Evolutionary conservation across 1,140 invertebrate genomes (phyloP), one percentile per base, ranked within the genome.

Genomic region (Hylyphantes graminicola): DNA sequence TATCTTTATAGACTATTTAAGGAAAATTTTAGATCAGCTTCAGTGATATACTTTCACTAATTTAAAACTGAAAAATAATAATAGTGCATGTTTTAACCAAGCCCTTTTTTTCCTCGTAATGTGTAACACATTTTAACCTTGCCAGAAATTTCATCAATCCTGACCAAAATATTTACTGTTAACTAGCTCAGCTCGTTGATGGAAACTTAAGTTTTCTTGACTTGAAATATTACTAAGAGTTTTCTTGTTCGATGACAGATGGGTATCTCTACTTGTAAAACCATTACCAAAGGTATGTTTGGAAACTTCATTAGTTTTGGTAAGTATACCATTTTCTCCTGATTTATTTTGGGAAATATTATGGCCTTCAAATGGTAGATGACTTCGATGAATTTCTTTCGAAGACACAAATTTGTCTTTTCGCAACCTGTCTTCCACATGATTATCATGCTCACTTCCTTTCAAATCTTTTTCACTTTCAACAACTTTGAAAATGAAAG

Each of bases 401-500:
- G 61, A 8, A 13, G 81, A 57, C n/a, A 15, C 5, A 76, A 13
- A 10, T 51, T n/a, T 84, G 17, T 84, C 74, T 76, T 84, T 84
- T 70, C 76, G 67, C 2, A 84, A 12, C 59, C 59, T 84, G n/a
- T 84, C 81, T 51, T 83, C 80, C 48, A 59, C 10, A n/a, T 35
- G 72, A 51, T 50, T 76, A 19, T 84, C 81, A 55, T 48, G 17
- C 13, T 64, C 63, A 59, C 19, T 68, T n/a, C 65, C 63, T 68
- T 68, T 76, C 13, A 84, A 61, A 19, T 84, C 74, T 57, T 76
- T 75, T 10, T 84, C 81, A 61, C 50, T 77, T 59, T 84, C 81
- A 50, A 59, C 81, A 76, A 84, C 65, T 76, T 65, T 84, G n/a
- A 84, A 84, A 84, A 11, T 90, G 87, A 92, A 93, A 53, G 92